Evolutionary conservation across 2,113 vertebrate species (phyloP).

Genomic region (Cercopithecus mona): DNA sequence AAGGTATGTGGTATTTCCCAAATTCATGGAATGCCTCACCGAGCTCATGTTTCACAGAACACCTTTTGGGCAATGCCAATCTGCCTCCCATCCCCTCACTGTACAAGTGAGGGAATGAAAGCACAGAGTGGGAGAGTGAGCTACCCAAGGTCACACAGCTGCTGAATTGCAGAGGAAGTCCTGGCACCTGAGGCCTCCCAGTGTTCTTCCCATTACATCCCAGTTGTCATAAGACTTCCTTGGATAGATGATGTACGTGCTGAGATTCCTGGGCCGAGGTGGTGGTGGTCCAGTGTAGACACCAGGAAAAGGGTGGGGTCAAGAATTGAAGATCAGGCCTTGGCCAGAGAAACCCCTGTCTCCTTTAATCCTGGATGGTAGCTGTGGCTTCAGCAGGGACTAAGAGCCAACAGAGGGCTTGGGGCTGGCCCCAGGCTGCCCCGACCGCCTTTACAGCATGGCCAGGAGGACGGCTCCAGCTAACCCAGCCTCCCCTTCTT

Average conservation of each 20-base stretch:
- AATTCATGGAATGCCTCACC: not conserved
- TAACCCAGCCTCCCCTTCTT: not conserved
- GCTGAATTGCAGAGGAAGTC: not conserved
- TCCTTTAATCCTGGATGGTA: not conserved
- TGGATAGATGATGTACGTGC: fast-evolving
- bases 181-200: not conserved
- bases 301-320: not conserved
- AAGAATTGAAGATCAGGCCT: not conserved
- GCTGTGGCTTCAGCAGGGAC: not conserved
- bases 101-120: not conserved
- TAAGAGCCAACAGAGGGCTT: not conserved
- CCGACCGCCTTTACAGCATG: not conserved
- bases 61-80: not conserved
- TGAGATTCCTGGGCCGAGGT: not conserved
- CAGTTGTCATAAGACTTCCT: not conserved
- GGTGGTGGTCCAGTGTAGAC: not conserved
- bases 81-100: fast-evolving
- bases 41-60: not conserved
- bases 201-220: not conserved
- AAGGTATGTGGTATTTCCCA: not conserved
- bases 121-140: not conserved
- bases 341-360: not conserved
- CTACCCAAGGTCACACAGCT: not conserved
- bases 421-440: not conserved
- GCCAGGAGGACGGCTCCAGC: not conserved